A percentile compares a stretch with the other conserved stretches of the same genome.
phyloP scores from a whole-genome alignment of 2,797 vertebrate species.

The Lithobates sylvaticus region DNA sequence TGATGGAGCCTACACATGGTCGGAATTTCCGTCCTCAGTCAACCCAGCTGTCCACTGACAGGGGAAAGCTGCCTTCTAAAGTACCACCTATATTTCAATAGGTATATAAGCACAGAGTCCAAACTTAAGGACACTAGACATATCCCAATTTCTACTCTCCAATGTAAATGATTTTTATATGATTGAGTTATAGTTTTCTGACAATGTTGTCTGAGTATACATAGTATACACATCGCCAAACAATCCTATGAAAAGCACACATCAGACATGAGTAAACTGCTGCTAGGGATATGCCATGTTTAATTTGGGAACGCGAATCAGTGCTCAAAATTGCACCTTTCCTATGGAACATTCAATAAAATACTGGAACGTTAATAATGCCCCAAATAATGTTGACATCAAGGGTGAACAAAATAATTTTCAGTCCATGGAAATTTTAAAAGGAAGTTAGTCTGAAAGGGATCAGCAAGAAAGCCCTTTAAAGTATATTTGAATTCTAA shows the following conservation, averaged over 20 bases:
- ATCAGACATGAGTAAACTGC: constrained; percentile 36
- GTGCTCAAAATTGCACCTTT: not conserved
- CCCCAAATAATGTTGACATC: not conserved
- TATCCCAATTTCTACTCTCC: not conserved
- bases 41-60: too few relatives aligned
- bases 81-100: too few relatives aligned
- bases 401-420: not conserved
- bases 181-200: not conserved
- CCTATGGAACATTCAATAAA: not conserved
- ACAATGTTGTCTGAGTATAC: constrained; percentile 13
- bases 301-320: constrained; percentile 13
- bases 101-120: not conserved
- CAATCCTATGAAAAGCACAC: constrained; percentile 48
- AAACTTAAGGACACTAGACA: not conserved
- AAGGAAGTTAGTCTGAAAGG: too few relatives aligned
- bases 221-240: constrained; percentile 38
- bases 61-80: too few relatives aligned
- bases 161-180: not conserved
- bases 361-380: not conserved
- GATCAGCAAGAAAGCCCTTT: too few relatives aligned
- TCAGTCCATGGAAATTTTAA: not conserved
- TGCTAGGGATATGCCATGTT: constrained; percentile 15
- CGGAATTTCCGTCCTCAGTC: too few relatives aligned
- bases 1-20: too few relatives aligned
- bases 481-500: too few relatives aligned